Percentiles rank a stretch among this genome's conserved stretches.
Evolutionary conservation across 2,113 vertebrate genomes (phyloP).

Genomic region (Rhinogobius similis): DNA sequence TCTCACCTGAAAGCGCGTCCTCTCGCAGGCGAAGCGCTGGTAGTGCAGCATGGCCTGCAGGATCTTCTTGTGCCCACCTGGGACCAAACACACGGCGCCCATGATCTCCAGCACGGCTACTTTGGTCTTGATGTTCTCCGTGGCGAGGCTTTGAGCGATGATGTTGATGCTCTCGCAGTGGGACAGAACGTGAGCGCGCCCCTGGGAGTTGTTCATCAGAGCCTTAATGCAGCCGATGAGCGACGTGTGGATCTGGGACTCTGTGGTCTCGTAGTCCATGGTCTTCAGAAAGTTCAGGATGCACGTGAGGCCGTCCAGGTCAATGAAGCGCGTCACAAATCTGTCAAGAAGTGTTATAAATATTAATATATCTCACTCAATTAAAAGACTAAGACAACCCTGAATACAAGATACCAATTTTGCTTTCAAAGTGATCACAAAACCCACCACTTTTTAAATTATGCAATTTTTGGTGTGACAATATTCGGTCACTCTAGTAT

Average conservation of each 20-base stretch:
- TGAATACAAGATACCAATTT: too few species aligned
- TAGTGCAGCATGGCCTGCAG: conserved; percentile 98
- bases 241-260: conserved; percentile 98
- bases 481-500: too few species aligned
- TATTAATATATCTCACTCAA: conserved; percentile 17
- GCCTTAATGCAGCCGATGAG: conserved; percentile 99
- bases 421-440: too few species aligned
- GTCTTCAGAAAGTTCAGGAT: conserved; percentile 97
- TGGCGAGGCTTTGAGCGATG: conserved; percentile 97
- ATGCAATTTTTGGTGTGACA: neutral
- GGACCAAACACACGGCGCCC: conserved; percentile 98
- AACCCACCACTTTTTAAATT: too few species aligned
- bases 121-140: conserved; percentile 96
- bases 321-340: conserved; percentile 97
- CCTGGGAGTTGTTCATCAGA: conserved; percentile 99
- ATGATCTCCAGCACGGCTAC: conserved; percentile 99
- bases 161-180: conserved; percentile 97
- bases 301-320: conserved; percentile 95
- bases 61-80: conserved; percentile 95
- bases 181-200: conserved; percentile 93
- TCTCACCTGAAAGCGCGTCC: conserved; percentile 95
- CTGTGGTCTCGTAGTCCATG: conserved; percentile 98
- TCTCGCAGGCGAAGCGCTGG: conserved; percentile 93
- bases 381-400: neutral
- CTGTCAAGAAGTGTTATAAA: conserved; percentile 64